A percentile compares a stretch with the other conserved stretches of the same genome.
These are phyloP conservation scores for Vanacampus margaritifer DNA, from an alignment of 2,113 vertebrate genomes.

Conservation along the genomic window DNA sequence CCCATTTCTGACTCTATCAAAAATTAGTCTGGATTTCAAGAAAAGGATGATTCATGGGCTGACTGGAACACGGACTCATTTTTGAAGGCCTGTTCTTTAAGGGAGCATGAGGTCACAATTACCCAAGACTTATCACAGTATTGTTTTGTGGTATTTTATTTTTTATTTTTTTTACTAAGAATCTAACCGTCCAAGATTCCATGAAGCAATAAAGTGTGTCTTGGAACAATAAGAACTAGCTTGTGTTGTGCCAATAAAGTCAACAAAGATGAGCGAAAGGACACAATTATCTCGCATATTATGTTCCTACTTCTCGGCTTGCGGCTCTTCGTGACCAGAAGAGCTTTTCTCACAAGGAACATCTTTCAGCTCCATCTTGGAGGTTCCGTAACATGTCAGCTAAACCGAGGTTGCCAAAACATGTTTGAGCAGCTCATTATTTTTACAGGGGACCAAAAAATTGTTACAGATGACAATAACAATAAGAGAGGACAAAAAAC, in stretches of 20 bases:
- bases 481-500: no score
- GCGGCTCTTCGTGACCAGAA: not conserved
- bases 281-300: not conserved
- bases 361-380: not conserved
- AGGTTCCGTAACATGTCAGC: no score
- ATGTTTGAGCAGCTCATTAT: not conserved
- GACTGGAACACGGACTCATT: not conserved
- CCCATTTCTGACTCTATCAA: not conserved
- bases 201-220: constrained; percentile 1
- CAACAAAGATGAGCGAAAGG: constrained; percentile 1
- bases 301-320: not conserved
- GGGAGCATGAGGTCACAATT: not conserved
- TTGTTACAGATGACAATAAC: no score
- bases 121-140: not conserved
- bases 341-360: not conserved
- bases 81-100: not conserved
- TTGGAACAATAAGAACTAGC: not conserved
- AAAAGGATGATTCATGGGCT: not conserved
- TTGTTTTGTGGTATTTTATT: not conserved
- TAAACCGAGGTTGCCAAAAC: no score
- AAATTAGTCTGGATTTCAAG: not conserved
- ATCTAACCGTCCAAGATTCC: not conserved
- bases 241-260: not conserved
- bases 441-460: no score
- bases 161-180: not conserved